Conservation (phyloP, 2,888 invertebrate species). For the Anthophora plumipes region DNA sequence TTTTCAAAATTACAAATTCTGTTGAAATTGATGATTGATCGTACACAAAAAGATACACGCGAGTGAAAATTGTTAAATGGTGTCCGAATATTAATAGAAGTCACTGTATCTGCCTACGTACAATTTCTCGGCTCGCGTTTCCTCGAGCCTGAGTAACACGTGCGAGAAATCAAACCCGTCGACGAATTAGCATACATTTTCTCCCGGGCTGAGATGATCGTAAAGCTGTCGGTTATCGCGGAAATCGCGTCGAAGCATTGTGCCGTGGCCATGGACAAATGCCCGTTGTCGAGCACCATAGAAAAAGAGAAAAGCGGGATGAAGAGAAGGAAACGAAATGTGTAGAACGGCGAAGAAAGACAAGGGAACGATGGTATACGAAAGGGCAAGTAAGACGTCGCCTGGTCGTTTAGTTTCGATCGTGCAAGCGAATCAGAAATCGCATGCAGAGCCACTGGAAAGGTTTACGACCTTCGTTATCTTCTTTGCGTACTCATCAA, state of each 20-base stretch:
- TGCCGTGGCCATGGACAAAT: slow-evolving; percentile 38
- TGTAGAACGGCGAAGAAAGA: slow-evolving; percentile 13
- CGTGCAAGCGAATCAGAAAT: slow-evolving; percentile 60
- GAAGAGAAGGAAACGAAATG: neutral
- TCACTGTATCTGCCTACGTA: no score
- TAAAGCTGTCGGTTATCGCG: slow-evolving; percentile 71
- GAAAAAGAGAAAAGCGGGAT: neutral
- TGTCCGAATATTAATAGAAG: no score
- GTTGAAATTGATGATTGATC: no score
- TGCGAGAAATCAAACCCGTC: slow-evolving; percentile 47
- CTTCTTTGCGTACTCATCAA: slow-evolving; percentile 61
- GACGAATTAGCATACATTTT: slow-evolving; percentile 48
- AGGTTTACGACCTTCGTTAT: slow-evolving; percentile 65
- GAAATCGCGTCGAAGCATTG: slow-evolving; percentile 60
- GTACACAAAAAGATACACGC: no score
- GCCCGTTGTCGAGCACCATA: slow-evolving; percentile 23
- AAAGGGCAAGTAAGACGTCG: slow-evolving; percentile 63
- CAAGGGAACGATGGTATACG: slow-evolving; percentile 26
- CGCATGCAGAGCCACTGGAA: slow-evolving; percentile 53
- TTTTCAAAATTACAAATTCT: no score
- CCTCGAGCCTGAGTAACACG: slow-evolving; percentile 1
- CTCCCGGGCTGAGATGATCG: slow-evolving; percentile 44
- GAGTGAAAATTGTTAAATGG: no score
- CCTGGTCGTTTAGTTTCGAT: slow-evolving; percentile 59
- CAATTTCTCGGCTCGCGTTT: slow-evolving; percentile 6